Percentiles rank a stretch among this genome's conserved stretches.
Conservation (phyloP, 2,888 invertebrate species). For the Polydrusus tereticollis region DNA sequence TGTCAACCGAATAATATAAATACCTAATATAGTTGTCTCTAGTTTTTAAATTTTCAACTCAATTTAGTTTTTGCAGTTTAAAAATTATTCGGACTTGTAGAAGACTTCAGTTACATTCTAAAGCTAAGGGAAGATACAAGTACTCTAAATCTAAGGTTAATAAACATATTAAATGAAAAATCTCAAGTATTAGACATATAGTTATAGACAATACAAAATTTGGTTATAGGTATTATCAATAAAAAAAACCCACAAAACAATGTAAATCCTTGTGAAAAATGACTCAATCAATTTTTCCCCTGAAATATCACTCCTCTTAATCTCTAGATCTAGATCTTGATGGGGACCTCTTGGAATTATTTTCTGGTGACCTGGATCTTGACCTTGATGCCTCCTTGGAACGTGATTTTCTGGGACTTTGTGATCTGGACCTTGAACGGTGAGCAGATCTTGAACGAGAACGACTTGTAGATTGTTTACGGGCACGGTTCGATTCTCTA, state of each 20-base stretch:
- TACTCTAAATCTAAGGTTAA: slow-evolving; percentile 5
- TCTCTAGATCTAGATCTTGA: slow-evolving; percentile 38
- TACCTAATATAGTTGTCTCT: not conserved
- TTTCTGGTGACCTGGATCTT: slow-evolving; percentile 46
- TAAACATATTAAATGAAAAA: not conserved
- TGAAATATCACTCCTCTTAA: not conserved
- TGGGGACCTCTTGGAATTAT: slow-evolving; percentile 28
- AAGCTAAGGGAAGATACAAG: slow-evolving; percentile 27
- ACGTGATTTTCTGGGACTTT: slow-evolving; percentile 47
- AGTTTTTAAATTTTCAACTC: not conserved
- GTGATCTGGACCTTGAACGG: slow-evolving; percentile 44
- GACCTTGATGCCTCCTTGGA: slow-evolving; percentile 51
- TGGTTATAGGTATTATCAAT: not conserved
- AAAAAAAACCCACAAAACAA: not conserved
- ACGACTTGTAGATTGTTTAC: slow-evolving; percentile 47
- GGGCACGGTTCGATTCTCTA: slow-evolving; percentile 81
- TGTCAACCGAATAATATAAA: not conserved
- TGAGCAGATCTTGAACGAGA: slow-evolving; percentile 50
- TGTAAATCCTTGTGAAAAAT: not conserved
- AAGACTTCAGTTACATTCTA: slow-evolving; percentile 22
- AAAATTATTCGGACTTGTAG: not conserved
- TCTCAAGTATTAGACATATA: slow-evolving; percentile 4
- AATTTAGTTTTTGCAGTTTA: not conserved
- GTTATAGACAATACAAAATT: slow-evolving; percentile 1
- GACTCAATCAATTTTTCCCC: no score